A percentile compares a stretch with the other conserved stretches of the same genome.
These are phyloP conservation scores for Ophioninae sp. DNA, from an alignment of 2,888 invertebrate species.

Conservation along the genomic window DNA sequence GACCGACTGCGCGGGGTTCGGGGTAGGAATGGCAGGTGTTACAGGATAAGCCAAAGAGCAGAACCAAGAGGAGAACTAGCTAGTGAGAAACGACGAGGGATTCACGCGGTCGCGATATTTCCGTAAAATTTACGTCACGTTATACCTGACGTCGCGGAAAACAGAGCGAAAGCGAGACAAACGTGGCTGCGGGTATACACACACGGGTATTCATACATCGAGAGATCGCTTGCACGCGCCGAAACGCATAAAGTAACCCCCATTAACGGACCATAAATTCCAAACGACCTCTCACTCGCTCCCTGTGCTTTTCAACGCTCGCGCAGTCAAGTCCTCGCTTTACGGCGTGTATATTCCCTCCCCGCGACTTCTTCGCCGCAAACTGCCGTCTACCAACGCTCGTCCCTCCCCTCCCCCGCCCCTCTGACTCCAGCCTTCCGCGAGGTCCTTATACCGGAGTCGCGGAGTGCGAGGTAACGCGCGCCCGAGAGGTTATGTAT, in stretches of 20 bases:
- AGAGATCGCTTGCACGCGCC: conserved; percentile 70
- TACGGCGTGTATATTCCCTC: conserved; percentile 32
- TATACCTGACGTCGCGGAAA: conserved; percentile 66
- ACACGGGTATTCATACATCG: conserved; percentile 4
- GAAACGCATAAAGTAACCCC: conserved; percentile 79
- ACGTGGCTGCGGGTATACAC: not conserved
- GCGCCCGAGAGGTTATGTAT: conserved; percentile 77
- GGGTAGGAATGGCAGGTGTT: conserved; percentile 22
- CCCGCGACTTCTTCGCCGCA: conserved; percentile 31
- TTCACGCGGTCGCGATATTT: conserved; percentile 53
- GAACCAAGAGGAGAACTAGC: conserved; percentile 18
- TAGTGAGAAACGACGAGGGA: conserved; percentile 56
- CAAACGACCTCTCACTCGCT: conserved; percentile 64
- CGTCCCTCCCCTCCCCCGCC: conserved; percentile 16
- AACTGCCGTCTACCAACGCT: conserved; percentile 1
- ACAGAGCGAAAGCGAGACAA: conserved; percentile 28
- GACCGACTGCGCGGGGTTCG: not conserved
- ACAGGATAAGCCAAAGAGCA: conserved; percentile 3
- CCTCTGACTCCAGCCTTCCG: conserved; percentile 39
- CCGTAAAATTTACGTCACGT: conserved; percentile 72
- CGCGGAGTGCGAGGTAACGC: conserved; percentile 49
- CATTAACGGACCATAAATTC: conserved; percentile 80
- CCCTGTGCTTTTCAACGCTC: conserved; percentile 42
- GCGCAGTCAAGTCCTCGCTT: conserved; percentile 29
- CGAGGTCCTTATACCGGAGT: conserved; percentile 59